Base-by-base conservation (phyloP, 2,797 vertebrate genomes). In the Rhinogobio ventralis region DNA sequence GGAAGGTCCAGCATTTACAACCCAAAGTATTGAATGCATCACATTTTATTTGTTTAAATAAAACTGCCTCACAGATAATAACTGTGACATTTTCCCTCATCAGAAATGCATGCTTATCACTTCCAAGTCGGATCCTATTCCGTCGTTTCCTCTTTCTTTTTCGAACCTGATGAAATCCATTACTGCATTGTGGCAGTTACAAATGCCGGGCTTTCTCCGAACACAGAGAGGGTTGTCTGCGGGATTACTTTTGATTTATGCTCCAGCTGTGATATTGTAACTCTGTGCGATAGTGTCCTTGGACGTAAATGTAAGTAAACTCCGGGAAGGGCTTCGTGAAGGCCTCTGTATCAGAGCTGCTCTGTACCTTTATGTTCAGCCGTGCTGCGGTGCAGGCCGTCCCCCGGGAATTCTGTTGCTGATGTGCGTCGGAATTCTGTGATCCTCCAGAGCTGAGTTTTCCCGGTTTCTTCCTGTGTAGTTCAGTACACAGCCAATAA, bases 221-320 rank as follows among this genome's bases (percentile, higher is more conserved):
- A 86, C 87, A 85, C 89, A 73, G 79, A 85, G 80, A 86, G 86
- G 42, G 53, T 88, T 86, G 88, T 89, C 86, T 90, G 88, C 81
- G 33, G 81, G 67, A 87, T 92, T 92, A 90, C 82, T 89, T 90
- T 86, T 93, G 93, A 93, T 95, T 94, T 92, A 94, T 94, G 90
- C 91, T 92, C 89, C 86, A 82, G 87, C 91, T 93, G 90, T 90
- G 90, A 91, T 93, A 91, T 92, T 90, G 91, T 93, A 92, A 92
- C 90, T 90, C 90, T 84, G 88, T 85, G 86, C 88, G 90, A 90
- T 90, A 83, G 88, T 90, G 92, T 92, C 93, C 93, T 94, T 94
- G 92, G 92, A 87, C 82, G 85, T 78, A 87, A 87, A 75, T 60
- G 86, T 86, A 90, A 90, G 86, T 86, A 86, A 84, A 5, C 75